These are phyloP conservation scores for Synanceia verrucosa DNA, from an alignment of 2,797 vertebrate genomes.

Conservation along the genomic window DNA sequence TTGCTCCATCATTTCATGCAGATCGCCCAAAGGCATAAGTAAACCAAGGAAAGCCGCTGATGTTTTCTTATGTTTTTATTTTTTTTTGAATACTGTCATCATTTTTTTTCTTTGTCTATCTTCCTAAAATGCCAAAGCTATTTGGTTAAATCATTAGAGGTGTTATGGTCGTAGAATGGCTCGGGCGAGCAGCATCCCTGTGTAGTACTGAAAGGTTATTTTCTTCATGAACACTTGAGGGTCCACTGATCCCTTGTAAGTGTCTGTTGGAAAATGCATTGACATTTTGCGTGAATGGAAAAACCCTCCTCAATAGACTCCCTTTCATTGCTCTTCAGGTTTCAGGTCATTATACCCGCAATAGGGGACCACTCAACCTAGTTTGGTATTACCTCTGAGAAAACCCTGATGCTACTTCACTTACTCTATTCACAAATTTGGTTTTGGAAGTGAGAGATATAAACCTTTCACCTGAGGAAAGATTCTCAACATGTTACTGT, in stretches of 20 bases:
- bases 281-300: constrained; percentile 82
- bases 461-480: constrained; percentile 58
- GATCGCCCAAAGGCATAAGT: constrained; percentile 73
- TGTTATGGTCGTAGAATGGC: constrained; percentile 71
- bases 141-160: constrained; percentile 77
- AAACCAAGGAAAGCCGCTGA: constrained; percentile 46
- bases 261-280: constrained; percentile 86
- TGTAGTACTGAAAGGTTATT: constrained; percentile 78
- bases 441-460: constrained; percentile 39
- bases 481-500: constrained; percentile 8
- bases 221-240: constrained; percentile 82
- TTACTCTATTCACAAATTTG: constrained; percentile 62
- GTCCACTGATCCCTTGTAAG: constrained; percentile 84
- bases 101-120: constrained; percentile 34
- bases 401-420: constrained; percentile 60
- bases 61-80: constrained; percentile 54
- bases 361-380: constrained; percentile 77
- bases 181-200: constrained; percentile 68
- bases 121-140: constrained; percentile 80
- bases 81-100: constrained; percentile 32
- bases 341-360: constrained; percentile 79
- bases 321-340: constrained; percentile 77
- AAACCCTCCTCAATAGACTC: constrained; percentile 77
- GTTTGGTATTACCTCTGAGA: constrained; percentile 72
- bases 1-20: constrained; percentile 57